Percentiles rank a stretch among this genome's conserved stretches.
phyloP scores from a whole-genome alignment of 2,113 vertebrate species.

The Tetrao urogallus region DNA sequence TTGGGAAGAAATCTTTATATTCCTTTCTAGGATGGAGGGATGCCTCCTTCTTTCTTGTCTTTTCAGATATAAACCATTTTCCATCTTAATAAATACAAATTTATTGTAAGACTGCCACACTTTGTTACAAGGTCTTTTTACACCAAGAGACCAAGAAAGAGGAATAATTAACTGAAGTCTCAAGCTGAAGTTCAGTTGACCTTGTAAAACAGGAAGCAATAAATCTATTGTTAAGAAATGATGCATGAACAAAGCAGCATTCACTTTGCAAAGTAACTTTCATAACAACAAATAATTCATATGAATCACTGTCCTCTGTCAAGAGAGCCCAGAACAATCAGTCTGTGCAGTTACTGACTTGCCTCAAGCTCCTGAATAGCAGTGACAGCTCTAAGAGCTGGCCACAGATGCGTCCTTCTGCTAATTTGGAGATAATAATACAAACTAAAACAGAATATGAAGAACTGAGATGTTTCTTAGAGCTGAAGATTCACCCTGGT shows the following conservation, averaged over 20 bases:
- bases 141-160: not conserved
- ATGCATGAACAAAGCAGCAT: not conserved
- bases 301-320: not conserved
- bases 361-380: not conserved
- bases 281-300: not conserved
- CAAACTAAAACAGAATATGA: not conserved
- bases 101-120: not conserved
- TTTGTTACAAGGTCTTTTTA: conserved; percentile 6
- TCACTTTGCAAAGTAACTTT: not conserved
- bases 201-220: conserved; percentile 15
- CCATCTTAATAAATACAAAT: conserved; percentile 34
- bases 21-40: not conserved
- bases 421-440: not conserved
- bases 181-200: conserved; percentile 15
- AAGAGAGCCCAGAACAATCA: not conserved
- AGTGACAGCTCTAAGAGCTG: not conserved
- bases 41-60: not conserved
- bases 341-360: not conserved
- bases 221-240: not conserved
- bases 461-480: not conserved
- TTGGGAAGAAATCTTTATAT: not conserved
- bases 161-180: not conserved
- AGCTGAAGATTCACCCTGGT: not conserved
- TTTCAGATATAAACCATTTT: not conserved
- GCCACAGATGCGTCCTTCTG: not conserved